A percentile compares a stretch with the other conserved stretches of the same genome.
These are phyloP conservation scores for Elaphurus davidianus DNA, from an alignment of 2,113 vertebrate genomes.

Conservation along the genomic window DNA sequence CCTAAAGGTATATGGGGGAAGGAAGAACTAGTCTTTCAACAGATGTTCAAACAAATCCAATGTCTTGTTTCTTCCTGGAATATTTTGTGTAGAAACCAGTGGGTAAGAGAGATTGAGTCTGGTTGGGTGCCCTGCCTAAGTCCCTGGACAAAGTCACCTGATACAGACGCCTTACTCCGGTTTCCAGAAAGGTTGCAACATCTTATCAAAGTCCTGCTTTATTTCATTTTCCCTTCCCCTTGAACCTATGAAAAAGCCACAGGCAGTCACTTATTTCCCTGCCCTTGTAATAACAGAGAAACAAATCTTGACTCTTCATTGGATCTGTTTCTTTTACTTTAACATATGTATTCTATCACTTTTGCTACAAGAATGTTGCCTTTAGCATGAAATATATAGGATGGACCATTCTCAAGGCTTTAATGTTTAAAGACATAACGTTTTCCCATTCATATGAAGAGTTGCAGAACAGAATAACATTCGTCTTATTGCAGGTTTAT, in stretches of 20 bases:
- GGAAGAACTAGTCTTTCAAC: neutral
- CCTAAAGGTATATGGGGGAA: neutral
- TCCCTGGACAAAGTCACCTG: neutral
- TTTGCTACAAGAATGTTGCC: neutral
- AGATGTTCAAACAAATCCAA: neutral
- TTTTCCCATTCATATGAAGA: neutral
- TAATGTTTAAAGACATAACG: neutral
- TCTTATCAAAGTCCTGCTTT: neutral
- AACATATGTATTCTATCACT: neutral
- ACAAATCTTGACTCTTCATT: neutral
- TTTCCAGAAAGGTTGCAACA: neutral
- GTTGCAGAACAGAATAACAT: neutral
- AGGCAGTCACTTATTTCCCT: neutral
- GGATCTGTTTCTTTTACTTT: neutral
- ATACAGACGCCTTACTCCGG: neutral
- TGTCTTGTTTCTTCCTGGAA: neutral
- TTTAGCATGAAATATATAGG: neutral
- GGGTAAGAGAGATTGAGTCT: neutral
- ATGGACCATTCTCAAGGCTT: neutral
- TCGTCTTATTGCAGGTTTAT: neutral
- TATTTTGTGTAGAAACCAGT: neutral
- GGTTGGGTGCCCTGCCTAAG: neutral
- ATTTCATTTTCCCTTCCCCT: neutral
- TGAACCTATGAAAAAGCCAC: neutral
- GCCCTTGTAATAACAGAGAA: neutral